Evolutionary conservation across 2,113 vertebrate genomes (phyloP).

Genomic region (Aegypius monachus): DNA sequence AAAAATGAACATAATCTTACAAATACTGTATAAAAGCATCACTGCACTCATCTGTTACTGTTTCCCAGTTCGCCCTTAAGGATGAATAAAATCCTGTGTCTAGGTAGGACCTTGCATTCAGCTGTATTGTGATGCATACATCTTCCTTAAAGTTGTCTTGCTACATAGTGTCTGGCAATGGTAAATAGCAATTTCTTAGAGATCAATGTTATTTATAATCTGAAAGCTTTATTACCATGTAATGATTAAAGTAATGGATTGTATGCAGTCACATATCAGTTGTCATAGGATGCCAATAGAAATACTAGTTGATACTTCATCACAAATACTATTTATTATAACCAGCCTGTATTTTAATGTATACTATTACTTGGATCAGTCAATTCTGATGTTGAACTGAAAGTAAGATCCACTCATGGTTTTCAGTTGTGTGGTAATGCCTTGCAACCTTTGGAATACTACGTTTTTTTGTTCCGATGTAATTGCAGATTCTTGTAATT

Average conservation of each 20-base stretch:
- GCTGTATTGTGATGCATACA: background rate
- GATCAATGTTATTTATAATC: background rate
- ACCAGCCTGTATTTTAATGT: background rate
- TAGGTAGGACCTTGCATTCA: background rate
- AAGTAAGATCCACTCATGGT: background rate
- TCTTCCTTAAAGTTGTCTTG: background rate
- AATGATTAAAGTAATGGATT: background rate
- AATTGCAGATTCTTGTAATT: background rate
- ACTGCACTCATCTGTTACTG: background rate
- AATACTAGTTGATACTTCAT: background rate
- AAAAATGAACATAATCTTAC: background rate
- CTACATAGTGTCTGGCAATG: background rate
- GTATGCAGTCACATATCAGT: background rate
- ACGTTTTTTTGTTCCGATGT: background rate
- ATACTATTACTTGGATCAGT: background rate
- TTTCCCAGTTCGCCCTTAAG: background rate
- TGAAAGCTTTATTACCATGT: background rate
- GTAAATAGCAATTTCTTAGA: background rate
- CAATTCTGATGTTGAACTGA: background rate
- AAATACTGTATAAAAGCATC: background rate
- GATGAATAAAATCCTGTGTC: background rate
- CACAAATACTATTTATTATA: background rate
- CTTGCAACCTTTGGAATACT: background rate
- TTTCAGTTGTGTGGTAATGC: background rate
- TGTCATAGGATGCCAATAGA: background rate